phyloP scores from a whole-genome alignment of 2,797 vertebrate genomes.

The Australoheros facetus region DNA sequence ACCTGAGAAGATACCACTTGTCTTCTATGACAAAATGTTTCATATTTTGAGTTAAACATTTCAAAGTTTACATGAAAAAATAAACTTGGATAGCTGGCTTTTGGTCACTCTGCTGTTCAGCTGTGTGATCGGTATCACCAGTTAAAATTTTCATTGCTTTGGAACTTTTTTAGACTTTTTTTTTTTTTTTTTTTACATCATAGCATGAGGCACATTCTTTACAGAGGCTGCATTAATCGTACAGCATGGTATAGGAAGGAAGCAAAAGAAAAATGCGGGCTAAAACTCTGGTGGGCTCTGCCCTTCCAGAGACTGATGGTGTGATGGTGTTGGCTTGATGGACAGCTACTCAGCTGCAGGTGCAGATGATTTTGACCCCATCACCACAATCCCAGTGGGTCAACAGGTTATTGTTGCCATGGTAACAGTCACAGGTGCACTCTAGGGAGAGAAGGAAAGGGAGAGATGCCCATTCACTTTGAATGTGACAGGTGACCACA shows the following conservation, averaged over 20 bases:
- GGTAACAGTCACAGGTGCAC: constrained; percentile 73
- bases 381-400: constrained; percentile 43
- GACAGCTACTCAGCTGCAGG: constrained; percentile 70
- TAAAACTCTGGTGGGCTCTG: constrained; percentile 7
- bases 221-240: not conserved
- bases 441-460: constrained; percentile 1
- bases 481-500: constrained; percentile 67
- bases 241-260: not conserved
- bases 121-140: constrained; percentile 22
- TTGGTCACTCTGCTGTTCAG: not conserved
- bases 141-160: not conserved
- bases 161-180: not conserved
- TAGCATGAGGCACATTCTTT: constrained; percentile 18
- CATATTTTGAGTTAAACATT: not conserved
- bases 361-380: constrained; percentile 69
- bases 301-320: constrained; percentile 22
- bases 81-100: not conserved
- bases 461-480: constrained; percentile 12
- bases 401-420: constrained; percentile 60
- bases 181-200: not conserved
- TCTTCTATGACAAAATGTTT: not conserved
- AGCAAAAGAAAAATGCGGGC: not conserved
- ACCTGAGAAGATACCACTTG: too few species aligned
- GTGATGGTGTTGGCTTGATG: constrained; percentile 57
- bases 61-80: not conserved